phyloP scores from a whole-genome alignment of 2,113 vertebrate species.

The Parotia lawesii region DNA sequence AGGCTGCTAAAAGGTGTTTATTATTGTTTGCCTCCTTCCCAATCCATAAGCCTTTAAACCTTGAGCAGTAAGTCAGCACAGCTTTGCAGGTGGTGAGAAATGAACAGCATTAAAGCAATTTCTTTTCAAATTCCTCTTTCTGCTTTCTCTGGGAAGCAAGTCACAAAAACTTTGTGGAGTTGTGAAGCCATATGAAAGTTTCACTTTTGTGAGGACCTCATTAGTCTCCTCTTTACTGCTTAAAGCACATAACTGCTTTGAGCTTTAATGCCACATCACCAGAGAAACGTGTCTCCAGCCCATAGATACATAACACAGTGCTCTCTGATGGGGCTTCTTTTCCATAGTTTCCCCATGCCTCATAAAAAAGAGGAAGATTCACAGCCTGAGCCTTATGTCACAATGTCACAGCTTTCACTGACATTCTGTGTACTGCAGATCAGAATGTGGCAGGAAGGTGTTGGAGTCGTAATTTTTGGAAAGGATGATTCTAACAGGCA shows the following conservation, averaged over 20 bases:
- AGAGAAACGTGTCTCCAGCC: neutral
- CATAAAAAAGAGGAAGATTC: neutral
- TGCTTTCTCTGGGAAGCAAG: neutral
- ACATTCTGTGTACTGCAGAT: neutral
- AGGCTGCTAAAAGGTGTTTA: constrained; percentile 4
- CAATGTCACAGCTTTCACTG: neutral
- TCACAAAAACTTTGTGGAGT: neutral
- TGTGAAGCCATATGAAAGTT: neutral
- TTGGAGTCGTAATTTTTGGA: neutral
- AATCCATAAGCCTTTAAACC: neutral
- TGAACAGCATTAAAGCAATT: constrained; percentile 9
- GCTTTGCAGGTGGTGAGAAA: constrained; percentile 16
- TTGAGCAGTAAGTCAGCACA: neutral
- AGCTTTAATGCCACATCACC: neutral
- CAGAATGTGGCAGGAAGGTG: neutral
- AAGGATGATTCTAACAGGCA: neutral
- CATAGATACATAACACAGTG: neutral
- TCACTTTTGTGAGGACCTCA: neutral
- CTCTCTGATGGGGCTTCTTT: neutral
- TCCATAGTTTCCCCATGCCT: neutral
- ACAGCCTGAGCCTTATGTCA: neutral
- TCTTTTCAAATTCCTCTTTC: neutral
- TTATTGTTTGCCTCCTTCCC: constrained; percentile 16
- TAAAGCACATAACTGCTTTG: neutral
- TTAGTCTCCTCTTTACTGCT: constrained; percentile 10